These are phyloP conservation scores for Neotoxoptera formosana DNA, from an alignment of 1,140 invertebrate genomes.

Conservation along the genomic window DNA sequence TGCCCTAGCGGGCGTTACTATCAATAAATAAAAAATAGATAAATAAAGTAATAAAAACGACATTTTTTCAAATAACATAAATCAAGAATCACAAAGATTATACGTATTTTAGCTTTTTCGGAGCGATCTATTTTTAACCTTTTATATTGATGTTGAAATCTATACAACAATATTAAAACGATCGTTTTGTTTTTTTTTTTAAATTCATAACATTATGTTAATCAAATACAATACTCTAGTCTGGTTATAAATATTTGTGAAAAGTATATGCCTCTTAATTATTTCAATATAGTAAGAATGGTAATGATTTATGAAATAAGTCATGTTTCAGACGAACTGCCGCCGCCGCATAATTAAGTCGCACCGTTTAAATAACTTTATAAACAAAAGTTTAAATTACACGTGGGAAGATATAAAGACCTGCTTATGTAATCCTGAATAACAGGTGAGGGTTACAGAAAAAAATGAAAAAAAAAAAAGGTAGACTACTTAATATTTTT, in stretches of 20 bases:
- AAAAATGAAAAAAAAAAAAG: neutral
- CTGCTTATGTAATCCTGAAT: neutral
- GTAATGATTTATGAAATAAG: neutral
- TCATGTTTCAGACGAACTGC: neutral
- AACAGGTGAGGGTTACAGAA: neutral
- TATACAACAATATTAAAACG: neutral
- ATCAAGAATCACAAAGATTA: neutral
- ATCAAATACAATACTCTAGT: neutral
- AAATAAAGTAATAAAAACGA: too few relatives aligned
- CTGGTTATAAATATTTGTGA: neutral
- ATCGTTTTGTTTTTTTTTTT: neutral
- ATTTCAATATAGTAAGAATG: neutral
- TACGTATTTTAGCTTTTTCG: neutral
- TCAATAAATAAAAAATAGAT: too few relatives aligned
- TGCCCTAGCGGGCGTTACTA: too few relatives aligned
- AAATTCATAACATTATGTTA: neutral
- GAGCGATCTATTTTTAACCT: neutral
- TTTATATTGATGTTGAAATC: neutral
- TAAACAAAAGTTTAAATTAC: constrained; percentile 18
- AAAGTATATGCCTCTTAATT: neutral
- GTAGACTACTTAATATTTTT: constrained; percentile 33
- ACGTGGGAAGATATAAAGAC: neutral
- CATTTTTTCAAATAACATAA: neutral
- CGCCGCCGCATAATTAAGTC: neutral
- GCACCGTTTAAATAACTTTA: constrained; percentile 1